Evolutionary conservation across 1,140 invertebrate genomes (phyloP).

Genomic region (Helicoverpa zea): DNA sequence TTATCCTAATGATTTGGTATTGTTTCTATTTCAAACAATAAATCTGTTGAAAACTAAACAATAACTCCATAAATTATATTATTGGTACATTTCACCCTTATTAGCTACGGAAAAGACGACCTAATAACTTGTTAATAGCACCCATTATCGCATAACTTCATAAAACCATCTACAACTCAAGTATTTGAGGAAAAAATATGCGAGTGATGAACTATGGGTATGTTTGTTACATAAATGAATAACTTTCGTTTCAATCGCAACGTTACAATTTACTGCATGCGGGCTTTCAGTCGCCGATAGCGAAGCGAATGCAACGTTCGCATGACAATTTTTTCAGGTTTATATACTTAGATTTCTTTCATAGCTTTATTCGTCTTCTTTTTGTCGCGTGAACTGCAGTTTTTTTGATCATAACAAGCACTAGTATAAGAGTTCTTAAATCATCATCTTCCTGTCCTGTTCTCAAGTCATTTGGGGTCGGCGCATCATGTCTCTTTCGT

Average conservation of each 20-base stretch:
- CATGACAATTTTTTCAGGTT: background rate
- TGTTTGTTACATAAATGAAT: slow-evolving; percentile 29
- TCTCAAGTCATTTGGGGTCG: no score
- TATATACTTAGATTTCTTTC: background rate
- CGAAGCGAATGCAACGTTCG: background rate
- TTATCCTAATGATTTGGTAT: no score
- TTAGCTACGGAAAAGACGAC: background rate
- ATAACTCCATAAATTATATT: background rate
- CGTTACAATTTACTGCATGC: slow-evolving; percentile 11
- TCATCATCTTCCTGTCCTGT: no score
- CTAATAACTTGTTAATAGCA: background rate
- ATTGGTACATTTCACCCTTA: background rate
- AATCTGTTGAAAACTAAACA: no score
- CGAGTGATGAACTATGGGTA: background rate
- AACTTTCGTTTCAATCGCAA: slow-evolving; percentile 34
- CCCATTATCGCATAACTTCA: background rate
- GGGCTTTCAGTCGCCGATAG: slow-evolving; percentile 7
- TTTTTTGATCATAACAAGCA: no score
- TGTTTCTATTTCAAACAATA: no score
- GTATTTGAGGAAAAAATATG: slow-evolving; percentile 1
- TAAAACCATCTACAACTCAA: background rate
- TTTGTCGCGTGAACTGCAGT: no score
- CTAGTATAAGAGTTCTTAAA: no score
- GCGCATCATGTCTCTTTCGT: no score
- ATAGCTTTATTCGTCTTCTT: no score